These are phyloP conservation scores for Thamnophis sirtalis DNA, from an alignment of 2,113 vertebrate genomes.

Conservation along the genomic window DNA sequence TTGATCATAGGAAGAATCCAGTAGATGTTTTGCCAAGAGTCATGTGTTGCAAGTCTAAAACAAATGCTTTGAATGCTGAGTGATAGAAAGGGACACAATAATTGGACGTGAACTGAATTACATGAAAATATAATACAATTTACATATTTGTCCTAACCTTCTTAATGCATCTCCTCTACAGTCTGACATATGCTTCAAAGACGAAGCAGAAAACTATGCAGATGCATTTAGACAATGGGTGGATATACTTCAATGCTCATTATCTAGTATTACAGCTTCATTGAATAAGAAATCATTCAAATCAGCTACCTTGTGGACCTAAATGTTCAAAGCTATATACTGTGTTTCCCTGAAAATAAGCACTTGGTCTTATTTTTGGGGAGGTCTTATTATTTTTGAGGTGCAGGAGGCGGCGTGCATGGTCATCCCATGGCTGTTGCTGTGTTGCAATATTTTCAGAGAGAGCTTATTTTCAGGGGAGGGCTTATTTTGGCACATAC, in stretches of 20 bases:
- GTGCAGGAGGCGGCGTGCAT: no score
- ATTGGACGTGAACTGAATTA: background rate
- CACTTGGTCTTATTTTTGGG: no score
- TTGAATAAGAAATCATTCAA: background rate
- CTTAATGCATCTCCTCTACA: background rate
- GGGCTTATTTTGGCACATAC: no score
- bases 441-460: no score
- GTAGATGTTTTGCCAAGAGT: background rate
- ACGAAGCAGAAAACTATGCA: background rate
- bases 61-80: background rate
- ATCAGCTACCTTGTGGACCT: background rate
- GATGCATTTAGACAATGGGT: background rate
- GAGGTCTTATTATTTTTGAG: no score
- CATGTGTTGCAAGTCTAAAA: background rate
- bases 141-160: background rate
- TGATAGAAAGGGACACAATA: background rate
- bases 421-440: no score
- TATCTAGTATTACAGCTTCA: background rate
- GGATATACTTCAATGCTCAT: background rate
- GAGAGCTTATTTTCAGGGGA: no score
- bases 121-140: background rate
- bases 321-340: background rate
- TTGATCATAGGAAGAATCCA: background rate
- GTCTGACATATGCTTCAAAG: background rate
- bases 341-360: no score